Percentiles rank a stretch among this genome's conserved stretches.
phyloP scores from a whole-genome alignment of 2,888 invertebrate species.

The Spilarctia lutea region DNA sequence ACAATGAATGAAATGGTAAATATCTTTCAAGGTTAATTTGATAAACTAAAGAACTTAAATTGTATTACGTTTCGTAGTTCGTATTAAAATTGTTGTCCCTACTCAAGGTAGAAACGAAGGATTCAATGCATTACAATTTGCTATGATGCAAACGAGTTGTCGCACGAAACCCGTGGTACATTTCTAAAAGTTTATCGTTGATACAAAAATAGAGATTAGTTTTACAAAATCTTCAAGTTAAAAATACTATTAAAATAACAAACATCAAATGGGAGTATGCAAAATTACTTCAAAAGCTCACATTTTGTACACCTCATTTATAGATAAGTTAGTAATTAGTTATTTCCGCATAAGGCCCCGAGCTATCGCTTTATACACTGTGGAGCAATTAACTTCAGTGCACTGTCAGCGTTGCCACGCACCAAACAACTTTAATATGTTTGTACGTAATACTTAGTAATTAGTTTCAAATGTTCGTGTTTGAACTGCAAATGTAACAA shows the following conservation, averaged over 20 bases:
- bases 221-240: neutral
- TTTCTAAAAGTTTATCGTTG: neutral
- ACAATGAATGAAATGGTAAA: neutral
- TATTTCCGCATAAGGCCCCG: conserved; percentile 58
- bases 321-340: conserved; percentile 60
- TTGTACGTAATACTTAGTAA: conserved; percentile 41
- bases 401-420: conserved; percentile 47
- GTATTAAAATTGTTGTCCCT: neutral
- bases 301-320: conserved; percentile 31
- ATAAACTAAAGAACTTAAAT: neutral
- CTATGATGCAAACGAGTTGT: no score
- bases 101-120: neutral
- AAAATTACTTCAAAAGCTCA: neutral
- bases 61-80: neutral
- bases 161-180: no score
- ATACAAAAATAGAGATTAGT: neutral
- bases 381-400: conserved; percentile 57
- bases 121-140: no score
- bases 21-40: neutral
- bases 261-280: neutral
- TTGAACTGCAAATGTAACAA: conserved; percentile 15
- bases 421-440: conserved; percentile 30
- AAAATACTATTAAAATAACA: neutral
- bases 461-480: conserved; percentile 34
- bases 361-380: conserved; percentile 56